phyloP scores from a whole-genome alignment of 2,113 vertebrate species.

The Prinia subflava region DNA sequence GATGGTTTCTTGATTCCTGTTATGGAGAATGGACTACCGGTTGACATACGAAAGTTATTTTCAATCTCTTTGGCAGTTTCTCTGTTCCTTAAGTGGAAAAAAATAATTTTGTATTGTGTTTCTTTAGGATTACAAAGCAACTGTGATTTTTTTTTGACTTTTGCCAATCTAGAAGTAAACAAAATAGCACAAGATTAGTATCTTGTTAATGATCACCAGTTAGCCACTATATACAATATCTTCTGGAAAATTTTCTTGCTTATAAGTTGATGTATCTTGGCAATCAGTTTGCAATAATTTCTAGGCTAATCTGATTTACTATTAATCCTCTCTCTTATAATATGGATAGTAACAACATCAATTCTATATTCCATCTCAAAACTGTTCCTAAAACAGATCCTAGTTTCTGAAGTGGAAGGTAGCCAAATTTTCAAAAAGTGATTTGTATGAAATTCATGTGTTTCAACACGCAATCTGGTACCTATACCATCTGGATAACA shows the following conservation, averaged over 20 bases:
- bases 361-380: neutral
- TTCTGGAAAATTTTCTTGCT: neutral
- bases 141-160: neutral
- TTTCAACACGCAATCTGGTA: neutral
- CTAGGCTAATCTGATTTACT: neutral
- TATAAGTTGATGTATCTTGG: neutral
- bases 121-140: neutral
- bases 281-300: neutral
- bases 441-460: neutral
- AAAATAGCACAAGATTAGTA: neutral
- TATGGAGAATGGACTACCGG: neutral
- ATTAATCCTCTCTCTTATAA: neutral
- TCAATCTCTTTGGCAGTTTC: neutral
- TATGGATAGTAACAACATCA: neutral
- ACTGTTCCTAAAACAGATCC: neutral
- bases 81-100: neutral
- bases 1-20: neutral
- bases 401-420: neutral
- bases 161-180: neutral
- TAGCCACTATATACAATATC: neutral
- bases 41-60: neutral
- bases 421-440: neutral
- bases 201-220: neutral
- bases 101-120: neutral
- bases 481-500: neutral